These are phyloP conservation scores for Ormyrus labotus DNA, from an alignment of 2,888 invertebrate species.

Conservation along the genomic window DNA sequence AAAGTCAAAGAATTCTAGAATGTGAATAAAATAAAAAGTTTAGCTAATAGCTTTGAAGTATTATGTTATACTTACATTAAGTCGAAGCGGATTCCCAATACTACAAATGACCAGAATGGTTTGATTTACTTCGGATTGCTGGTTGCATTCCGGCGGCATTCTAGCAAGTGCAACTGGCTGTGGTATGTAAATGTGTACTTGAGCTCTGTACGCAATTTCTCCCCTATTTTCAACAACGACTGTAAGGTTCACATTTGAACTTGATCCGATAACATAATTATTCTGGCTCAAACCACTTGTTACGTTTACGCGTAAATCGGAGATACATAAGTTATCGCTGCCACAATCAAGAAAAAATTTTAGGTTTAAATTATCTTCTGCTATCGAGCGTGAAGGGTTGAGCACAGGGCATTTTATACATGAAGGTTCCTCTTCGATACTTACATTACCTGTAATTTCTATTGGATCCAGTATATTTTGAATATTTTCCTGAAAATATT, in stretches of 20 bases:
- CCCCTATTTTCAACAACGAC: constrained; percentile 61
- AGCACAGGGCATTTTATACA: constrained; percentile 63
- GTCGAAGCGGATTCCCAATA: constrained; percentile 64
- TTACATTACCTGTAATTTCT: constrained; percentile 10
- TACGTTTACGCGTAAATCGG: constrained; percentile 57
- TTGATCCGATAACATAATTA: constrained; percentile 60
- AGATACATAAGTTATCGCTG: constrained; percentile 62
- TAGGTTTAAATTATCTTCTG: constrained; percentile 51
- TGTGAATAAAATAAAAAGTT: constrained; percentile 4
- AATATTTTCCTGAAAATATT: constrained; percentile 61
- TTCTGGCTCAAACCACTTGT: constrained; percentile 47
- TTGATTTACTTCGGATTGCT: constrained; percentile 29
- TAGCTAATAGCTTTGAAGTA: too few species aligned
- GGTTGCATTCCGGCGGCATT: constrained; percentile 63
- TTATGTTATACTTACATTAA: constrained; percentile 40
- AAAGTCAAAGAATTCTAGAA: constrained; percentile 62
- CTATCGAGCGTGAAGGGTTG: constrained; percentile 46
- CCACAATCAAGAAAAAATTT: constrained; percentile 67
- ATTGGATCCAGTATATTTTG: constrained; percentile 58
- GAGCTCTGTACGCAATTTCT: constrained; percentile 67
- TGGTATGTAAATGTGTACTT: constrained; percentile 62
- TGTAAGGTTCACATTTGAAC: constrained; percentile 29
- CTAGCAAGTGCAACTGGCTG: constrained; percentile 62
- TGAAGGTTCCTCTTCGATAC: constrained; percentile 42
- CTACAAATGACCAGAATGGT: constrained; percentile 61